These are phyloP conservation scores for Agelas oroides DNA, from an alignment of 37 sponge, comb jelly and placozoan species.

Conservation along the genomic window DNA sequence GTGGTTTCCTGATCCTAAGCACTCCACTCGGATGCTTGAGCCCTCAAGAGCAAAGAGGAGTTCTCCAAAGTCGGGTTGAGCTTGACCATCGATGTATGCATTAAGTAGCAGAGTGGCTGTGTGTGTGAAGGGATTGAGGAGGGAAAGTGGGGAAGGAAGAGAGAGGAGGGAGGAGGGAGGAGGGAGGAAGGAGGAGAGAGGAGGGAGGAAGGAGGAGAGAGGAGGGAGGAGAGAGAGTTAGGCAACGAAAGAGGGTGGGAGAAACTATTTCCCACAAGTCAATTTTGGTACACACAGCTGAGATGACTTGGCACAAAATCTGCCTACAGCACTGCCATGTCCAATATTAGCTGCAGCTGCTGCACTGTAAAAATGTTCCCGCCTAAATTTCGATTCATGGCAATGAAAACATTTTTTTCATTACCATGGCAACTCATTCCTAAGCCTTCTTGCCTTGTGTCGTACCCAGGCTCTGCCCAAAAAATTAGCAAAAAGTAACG, in stretches of 20 bases:
- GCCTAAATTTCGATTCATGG: too few species aligned
- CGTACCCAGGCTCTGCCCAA: too few species aligned
- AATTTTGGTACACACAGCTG: background rate
- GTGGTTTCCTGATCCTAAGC: background rate
- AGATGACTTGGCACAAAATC: background rate
- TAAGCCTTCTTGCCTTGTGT: too few species aligned
- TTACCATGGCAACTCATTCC: too few species aligned
- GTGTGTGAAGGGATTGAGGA: background rate
- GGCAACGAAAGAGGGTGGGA: background rate
- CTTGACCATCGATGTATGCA: background rate
- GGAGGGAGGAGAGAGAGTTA: constrained; percentile 24
- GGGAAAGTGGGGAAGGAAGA: background rate
- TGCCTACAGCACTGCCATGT: background rate
- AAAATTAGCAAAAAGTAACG: too few species aligned
- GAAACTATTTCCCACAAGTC: too few species aligned
- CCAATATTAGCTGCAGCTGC: background rate
- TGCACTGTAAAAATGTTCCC: too few species aligned
- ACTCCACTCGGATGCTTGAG: background rate
- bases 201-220: background rate
- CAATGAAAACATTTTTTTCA: too few species aligned
- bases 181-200: background rate
- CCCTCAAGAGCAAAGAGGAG: background rate
- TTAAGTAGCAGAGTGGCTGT: background rate
- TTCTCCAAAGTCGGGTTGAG: background rate
- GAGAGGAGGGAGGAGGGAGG: background rate